Base-by-base conservation (phyloP, 2,797 vertebrate genomes). In the Peromyscus attwateri region DNA sequence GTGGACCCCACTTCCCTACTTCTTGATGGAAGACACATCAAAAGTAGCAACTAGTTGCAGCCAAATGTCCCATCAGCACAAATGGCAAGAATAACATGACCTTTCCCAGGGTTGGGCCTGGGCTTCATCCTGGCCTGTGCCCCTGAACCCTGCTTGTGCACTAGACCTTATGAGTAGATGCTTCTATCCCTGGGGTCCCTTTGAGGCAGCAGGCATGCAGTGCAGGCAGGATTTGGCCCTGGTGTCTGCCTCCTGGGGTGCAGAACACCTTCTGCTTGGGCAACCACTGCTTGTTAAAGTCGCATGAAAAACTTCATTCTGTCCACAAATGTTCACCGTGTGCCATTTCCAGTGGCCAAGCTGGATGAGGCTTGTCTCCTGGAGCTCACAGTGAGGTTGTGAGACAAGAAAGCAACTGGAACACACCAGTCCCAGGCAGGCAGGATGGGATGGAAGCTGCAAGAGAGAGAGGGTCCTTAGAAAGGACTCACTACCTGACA, bases 81-180 rank as follows among this genome's bases (percentile, higher is more conserved):
- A 76, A 52, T 3, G n/a, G 23, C 57, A 37, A 52, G 5, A 34
- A 68, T 19, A n/a, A n/a, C 3, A 16, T 17, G 57, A 16, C 46
- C 1, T 0, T 77, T 76, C n/a, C 49, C 21, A 31, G 49, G 37
- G 52, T 3, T 3, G 0, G 34, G 40, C 21, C 55, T 25, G 12
- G 34, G 46, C 68, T 57, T 77, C 37, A 31, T 46, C 55, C 43
- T 62, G 60, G 34, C 64, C 60, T 23, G 4, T 11, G 43, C 29
- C 23, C 37, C 14, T 3, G 2, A 11, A 6, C 34, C 29, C 25
- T 3, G 40, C n/a, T 31, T 19, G 19, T 4, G 6, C 31, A 6
- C 0, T 21, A 68, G 1, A 6, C 19, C 27, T 3, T 40, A 7
- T 37, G 55, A 52, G 11, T n/a, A n/a, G 29, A 31, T n/a, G 40